Base-by-base conservation (phyloP, 2,797 vertebrate species). In the Onychomys arenicola region DNA sequence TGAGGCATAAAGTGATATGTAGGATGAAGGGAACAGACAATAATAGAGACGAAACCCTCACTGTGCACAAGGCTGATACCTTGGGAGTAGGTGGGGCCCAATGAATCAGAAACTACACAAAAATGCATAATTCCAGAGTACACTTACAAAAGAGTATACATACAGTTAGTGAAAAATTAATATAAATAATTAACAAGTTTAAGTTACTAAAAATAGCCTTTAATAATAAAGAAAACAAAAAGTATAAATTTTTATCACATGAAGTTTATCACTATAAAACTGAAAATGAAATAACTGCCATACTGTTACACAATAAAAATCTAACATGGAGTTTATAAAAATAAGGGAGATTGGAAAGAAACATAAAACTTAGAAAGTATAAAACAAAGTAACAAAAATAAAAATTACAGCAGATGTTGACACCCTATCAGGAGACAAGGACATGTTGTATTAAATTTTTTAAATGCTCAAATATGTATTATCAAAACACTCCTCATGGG, bases 321-420 rank as follows among this genome's bases (percentile, higher is more conserved):
- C 25, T 52, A 90, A 94, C 76, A 78, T 90, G 71, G 12, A 27
- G 17, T n/a, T 93, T 14, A 71, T 57, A 69, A 14, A 88, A 95
- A 27, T 81, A 90, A 88, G 85, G 34, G 13, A 86, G 81, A 90
- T 69, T 49, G 0, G 25, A 81, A 76, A 27, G 21, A 82, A 95
- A 19, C 63, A 55, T 14, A 80, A 88, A 89, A 96, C 65, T 81
- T 32, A 61, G 12, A 82, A 95, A 80, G 12, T 43, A 81, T 75
- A 67, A 95, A 88, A 94, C 49, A 86, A 27, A 63, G 59, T 69
- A 75, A 29, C 57, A 82, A 78, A 92, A 91, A 86, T 23, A 89
- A 96, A 75, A 13, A 88, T 49, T 81, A 71, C 34, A 32, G 37
- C 57, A 81, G 40, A 63, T 86, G 17, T 76, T 80, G 84, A 80